These are phyloP conservation scores for Cotesia chilonis DNA, from an alignment of 1,140 invertebrate genomes.

Conservation along the genomic window DNA sequence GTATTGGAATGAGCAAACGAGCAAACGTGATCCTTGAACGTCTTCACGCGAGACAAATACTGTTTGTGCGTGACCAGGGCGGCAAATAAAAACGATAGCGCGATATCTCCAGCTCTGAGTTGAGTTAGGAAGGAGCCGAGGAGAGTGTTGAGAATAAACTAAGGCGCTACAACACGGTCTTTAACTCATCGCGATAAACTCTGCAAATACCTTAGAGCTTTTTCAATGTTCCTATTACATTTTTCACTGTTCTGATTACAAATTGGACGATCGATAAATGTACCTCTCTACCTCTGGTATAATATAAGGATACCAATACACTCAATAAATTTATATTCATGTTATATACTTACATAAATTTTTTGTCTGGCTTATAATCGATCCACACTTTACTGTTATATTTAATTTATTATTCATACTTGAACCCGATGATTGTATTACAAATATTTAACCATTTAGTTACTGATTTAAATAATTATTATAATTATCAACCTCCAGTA, in stretches of 20 bases:
- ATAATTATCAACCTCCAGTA: too few species aligned
- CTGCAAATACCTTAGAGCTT: conserved; percentile 1
- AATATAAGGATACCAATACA: too few species aligned
- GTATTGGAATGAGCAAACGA: conserved; percentile 18
- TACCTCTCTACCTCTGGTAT: not conserved
- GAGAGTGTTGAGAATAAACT: not conserved
- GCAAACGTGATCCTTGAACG: conserved; percentile 12
- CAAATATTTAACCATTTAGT: too few species aligned
- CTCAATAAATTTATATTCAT: too few species aligned
- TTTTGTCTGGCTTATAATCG: too few species aligned
- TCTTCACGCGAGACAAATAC: conserved; percentile 50
- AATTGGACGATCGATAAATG: conserved; percentile 13
- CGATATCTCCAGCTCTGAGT: conserved; percentile 16
- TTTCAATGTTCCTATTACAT: conserved; percentile 14
- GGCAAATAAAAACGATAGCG: conserved; percentile 40
- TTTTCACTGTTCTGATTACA: conserved; percentile 10
- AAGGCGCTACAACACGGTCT: conserved; percentile 1
- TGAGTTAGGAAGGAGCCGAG: not conserved
- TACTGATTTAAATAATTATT: too few species aligned
- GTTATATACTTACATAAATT: too few species aligned
- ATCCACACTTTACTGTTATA: too few species aligned
- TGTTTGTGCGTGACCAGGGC: conserved; percentile 55
- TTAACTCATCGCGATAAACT: not conserved
- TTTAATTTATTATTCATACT: too few species aligned
- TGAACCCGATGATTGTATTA: too few species aligned